Percentiles rank a stretch among this genome's conserved stretches.
These are phyloP conservation scores for Drymodes brunneopygia DNA, from an alignment of 2,113 vertebrate species.

Conservation along the genomic window DNA sequence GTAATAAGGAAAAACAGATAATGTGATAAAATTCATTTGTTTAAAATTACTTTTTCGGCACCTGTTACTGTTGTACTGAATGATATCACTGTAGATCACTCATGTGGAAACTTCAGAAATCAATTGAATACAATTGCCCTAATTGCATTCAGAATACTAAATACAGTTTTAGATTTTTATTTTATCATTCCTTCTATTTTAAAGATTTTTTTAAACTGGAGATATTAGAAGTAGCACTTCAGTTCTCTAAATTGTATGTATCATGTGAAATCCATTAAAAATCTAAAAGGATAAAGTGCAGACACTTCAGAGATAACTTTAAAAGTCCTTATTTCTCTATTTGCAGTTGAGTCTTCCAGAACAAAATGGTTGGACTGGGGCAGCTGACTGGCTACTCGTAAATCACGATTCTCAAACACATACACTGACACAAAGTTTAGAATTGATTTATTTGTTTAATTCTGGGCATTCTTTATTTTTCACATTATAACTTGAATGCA, in stretches of 20 bases:
- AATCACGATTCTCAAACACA: not conserved
- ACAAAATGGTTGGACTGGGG: not conserved
- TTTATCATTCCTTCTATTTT: not conserved
- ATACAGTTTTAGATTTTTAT: constrained; percentile 18
- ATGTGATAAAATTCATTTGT: constrained; percentile 44
- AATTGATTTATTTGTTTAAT: not conserved
- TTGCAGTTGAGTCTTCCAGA: not conserved
- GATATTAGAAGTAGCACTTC: not conserved
- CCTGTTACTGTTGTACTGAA: constrained; percentile 14
- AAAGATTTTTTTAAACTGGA: constrained; percentile 13
- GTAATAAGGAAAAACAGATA: constrained; percentile 5
- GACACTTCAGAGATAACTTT: not conserved
- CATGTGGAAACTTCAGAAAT: constrained; percentile 16
- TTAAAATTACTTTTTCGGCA: constrained; percentile 13
- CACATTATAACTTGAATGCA: not conserved
- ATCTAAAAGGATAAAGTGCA: not conserved
- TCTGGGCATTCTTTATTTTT: not conserved
- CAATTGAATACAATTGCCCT: constrained; percentile 15
- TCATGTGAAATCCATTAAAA: not conserved
- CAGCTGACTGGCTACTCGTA: not conserved
- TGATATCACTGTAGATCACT: constrained; percentile 3
- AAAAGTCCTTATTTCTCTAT: not conserved
- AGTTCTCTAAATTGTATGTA: not conserved
- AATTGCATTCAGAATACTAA: constrained; percentile 30
- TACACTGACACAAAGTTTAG: not conserved